Evolutionary conservation across 2,888 invertebrate genomes (phyloP), one percentile per base, ranked within the genome.

Genomic region (Tanaodytes sp.): DNA sequence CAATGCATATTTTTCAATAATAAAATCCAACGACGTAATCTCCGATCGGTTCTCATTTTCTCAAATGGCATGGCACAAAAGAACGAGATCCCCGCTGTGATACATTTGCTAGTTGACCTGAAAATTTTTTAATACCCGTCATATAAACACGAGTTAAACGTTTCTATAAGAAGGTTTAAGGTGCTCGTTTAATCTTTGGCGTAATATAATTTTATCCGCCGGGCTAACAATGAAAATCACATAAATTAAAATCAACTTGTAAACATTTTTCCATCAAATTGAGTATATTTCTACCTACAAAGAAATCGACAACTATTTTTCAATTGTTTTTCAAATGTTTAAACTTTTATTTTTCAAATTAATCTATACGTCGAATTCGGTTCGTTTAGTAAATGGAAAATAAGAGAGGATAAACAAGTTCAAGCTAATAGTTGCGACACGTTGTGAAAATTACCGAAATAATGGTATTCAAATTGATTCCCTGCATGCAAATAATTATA

Each of bases 51-150:
- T 14, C 14, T 5, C 16, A 23, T 30, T 45, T 15, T 12, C 23
- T 45, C 30, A 45, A 45, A 45, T 45, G 30, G 16, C 23, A 12
- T 45, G n/a, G 14, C 30, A 45, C 45, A 45, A 45, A 45, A 45
- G 30, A 45, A 45, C 9, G 15, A 27, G 45, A 45, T 45, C 12
- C 45, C 45, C 30, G 45, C 45, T 45, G 45, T 14, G 45, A 45
- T 45, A 45, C 30, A 30, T 45, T 45, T 45, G 45, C 45, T 14
- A 45, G 45, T 30, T 45, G 45, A 45, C 45, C 45, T 45, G 45
- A 45, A 45, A 45, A 45, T 30, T 27, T 27, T 45, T 30, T 45
- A 45, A 45, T 30, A 45, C 16, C 45, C 30, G 14, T 30, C 45
- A 45, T 45, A 45, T 45, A 45, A 45, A 45, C 30, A 45, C 45